Evolutionary conservation across 2,888 invertebrate species (phyloP).

Genomic region (Cyaniris semiargus): DNA sequence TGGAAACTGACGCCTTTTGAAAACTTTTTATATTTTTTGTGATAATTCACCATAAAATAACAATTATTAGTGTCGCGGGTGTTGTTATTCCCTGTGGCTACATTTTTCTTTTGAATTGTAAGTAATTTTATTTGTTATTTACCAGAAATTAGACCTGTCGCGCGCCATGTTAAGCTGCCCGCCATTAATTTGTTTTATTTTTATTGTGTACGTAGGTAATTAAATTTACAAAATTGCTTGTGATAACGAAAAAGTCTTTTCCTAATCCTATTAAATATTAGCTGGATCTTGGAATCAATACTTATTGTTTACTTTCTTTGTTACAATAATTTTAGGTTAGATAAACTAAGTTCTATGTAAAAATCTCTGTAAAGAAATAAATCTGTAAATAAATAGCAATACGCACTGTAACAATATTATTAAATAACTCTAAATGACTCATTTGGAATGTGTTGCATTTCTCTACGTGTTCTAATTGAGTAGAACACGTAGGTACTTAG

Average conservation of each 20-base stretch:
- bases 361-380: neutral
- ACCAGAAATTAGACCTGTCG: conserved; percentile 34
- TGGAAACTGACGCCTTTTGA: conserved; percentile 11
- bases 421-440: neutral
- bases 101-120: conserved; percentile 48
- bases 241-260: neutral
- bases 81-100: conserved; percentile 50
- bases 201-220: conserved; percentile 41
- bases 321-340: conserved; percentile 3
- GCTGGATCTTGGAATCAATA: neutral
- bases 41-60: neutral
- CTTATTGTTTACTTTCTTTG: neutral
- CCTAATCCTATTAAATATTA: neutral
- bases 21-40: conserved; percentile 1
- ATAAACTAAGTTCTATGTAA: neutral
- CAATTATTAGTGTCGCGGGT: conserved; percentile 46
- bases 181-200: conserved; percentile 62
- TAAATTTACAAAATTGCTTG: conserved; percentile 11
- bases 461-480: neutral
- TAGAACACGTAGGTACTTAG: neutral
- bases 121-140: conserved; percentile 50
- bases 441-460: neutral
- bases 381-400: neutral
- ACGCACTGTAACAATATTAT: neutral
- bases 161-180: conserved; percentile 71